Conservation (phyloP, 1,140 invertebrate species). For the Pseudomyrmex sp. region DNA sequence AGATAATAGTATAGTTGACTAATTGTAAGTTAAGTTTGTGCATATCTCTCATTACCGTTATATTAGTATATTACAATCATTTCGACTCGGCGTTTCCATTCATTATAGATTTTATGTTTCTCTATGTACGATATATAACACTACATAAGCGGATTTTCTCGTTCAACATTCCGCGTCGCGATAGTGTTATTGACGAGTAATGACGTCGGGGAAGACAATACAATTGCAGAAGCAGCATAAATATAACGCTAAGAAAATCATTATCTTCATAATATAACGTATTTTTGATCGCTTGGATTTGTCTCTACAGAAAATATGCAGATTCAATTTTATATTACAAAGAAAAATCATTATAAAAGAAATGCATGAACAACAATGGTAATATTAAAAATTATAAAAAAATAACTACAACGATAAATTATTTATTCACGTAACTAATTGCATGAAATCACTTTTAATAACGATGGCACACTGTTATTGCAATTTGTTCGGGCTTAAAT, state of each 20-base stretch:
- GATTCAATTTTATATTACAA: not conserved
- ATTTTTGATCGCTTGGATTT: constrained; percentile 51
- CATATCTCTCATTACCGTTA: constrained; percentile 18
- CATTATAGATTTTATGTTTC: constrained; percentile 4
- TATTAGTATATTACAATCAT: constrained; percentile 45
- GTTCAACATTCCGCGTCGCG: constrained; percentile 51
- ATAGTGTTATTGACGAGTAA: constrained; percentile 48
- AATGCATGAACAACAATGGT: too few relatives aligned
- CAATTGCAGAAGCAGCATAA: constrained; percentile 73
- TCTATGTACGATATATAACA: constrained; percentile 33
- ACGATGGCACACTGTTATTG: constrained; percentile 70
- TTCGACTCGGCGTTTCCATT: constrained; percentile 4
- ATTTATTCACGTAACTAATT: not conserved
- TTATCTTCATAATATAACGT: constrained; percentile 38
- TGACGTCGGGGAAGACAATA: constrained; percentile 77
- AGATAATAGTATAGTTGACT: constrained; percentile 43
- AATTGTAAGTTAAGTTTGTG: constrained; percentile 29
- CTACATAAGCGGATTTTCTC: constrained; percentile 47
- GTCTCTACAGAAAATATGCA: constrained; percentile 13
- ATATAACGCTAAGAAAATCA: constrained; percentile 55
- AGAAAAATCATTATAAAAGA: too few relatives aligned
- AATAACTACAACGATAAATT: not conserved
- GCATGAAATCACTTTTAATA: constrained; percentile 46
- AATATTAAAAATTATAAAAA: too few relatives aligned
- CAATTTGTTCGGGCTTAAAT: constrained; percentile 35